These are phyloP conservation scores for Mormyrops boulengeri DNA, from an alignment of 2,797 vertebrate species.

Conservation along the genomic window DNA sequence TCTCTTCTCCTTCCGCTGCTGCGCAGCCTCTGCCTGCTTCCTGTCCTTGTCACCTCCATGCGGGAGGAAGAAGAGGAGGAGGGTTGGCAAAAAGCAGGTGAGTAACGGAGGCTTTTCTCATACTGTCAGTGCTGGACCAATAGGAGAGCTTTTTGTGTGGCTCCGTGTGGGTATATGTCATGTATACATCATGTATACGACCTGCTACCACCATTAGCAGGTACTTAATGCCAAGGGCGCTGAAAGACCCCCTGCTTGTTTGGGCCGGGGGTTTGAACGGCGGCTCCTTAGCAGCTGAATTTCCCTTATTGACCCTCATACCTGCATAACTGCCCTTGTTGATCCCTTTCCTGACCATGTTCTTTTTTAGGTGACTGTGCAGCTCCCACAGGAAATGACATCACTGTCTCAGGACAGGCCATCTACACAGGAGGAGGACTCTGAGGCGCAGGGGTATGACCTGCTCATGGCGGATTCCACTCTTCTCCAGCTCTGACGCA, in stretches of 20 bases:
- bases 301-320: not conserved
- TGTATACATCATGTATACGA: not conserved
- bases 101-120: not conserved
- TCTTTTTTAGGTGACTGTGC: conserved; percentile 45
- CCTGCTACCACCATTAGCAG: not conserved
- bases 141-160: not conserved
- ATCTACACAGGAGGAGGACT: not conserved
- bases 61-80: conserved; percentile 40
- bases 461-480: conserved; percentile 40
- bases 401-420: not conserved
- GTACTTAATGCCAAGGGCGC: not conserved
- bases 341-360: not conserved
- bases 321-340: not conserved
- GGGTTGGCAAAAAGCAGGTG: not conserved
- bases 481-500: not conserved
- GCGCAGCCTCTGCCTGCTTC: conserved; percentile 58
- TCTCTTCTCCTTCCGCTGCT: conserved; percentile 68
- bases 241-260: not conserved
- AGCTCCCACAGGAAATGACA: conserved; percentile 12
- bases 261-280: not conserved
- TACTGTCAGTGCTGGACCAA: not conserved
- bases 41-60: conserved; percentile 62
- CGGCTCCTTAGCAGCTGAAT: not conserved
- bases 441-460: conserved; percentile 48
- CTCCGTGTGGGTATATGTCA: not conserved